phyloP scores from a whole-genome alignment of 1,140 invertebrate species.

The Cydia pomonella region DNA sequence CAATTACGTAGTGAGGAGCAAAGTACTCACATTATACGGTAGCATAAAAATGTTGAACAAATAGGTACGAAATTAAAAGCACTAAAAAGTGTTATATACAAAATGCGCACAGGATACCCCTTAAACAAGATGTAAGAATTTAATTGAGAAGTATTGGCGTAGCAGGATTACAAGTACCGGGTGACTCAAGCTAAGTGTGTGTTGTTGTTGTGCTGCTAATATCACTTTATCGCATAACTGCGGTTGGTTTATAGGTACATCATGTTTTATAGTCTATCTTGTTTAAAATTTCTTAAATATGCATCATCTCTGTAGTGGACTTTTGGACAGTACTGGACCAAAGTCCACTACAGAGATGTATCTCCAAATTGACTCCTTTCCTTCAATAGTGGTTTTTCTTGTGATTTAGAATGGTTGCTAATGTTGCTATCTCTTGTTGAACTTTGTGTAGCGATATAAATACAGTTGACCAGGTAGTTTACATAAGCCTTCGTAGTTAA shows the following conservation, averaged over 20 bases:
- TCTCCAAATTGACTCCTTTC: no score
- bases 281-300: background rate
- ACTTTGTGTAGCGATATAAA: no score
- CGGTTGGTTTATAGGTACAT: background rate
- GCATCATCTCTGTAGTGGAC: background rate
- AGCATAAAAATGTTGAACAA: no score
- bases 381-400: no score
- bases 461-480: no score
- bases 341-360: no score
- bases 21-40: no score
- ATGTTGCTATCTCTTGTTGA: no score
- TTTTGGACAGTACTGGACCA: background rate
- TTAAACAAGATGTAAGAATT: background rate
- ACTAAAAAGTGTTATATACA: background rate
- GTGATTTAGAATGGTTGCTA: no score
- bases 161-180: background rate
- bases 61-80: no score
- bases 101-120: background rate
- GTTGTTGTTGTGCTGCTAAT: conserved; percentile 1
- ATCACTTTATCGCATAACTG: background rate
- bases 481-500: no score
- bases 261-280: background rate
- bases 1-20: no score
- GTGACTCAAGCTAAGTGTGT: conserved; percentile 5
- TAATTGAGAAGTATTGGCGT: background rate